Evolutionary conservation across 2,888 invertebrate species (phyloP), one percentile per base, ranked within the genome.

Genomic region (Mesorhabditis sp.): DNA sequence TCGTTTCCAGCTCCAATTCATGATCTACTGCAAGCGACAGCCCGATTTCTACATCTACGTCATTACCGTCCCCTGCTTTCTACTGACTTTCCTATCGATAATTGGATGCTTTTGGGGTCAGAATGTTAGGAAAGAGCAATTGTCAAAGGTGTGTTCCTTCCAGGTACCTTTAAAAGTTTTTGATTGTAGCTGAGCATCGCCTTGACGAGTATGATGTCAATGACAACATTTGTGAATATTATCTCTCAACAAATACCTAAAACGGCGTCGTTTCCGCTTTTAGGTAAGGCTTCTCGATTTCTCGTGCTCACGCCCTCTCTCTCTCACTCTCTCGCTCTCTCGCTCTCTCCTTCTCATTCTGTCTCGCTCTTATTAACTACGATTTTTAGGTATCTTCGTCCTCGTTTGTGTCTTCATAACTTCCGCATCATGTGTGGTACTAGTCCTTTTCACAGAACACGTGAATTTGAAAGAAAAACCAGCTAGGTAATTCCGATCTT

Each of bases 11-110:
- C 28, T 28, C 28, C 28, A 28, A 28, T 28, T 28, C 28, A 28
- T 28, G 28, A 28, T 28, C 28, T 28, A 28, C 28, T 28, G 28
- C 28, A 50, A 50, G n/a, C 58, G 58, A 50, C 10, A 50, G n/a
- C 58, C 58, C n/a, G n/a, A n/a, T 50, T 50, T 50, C 58, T 50
- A 50, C 58, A 50, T 50, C n/a, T 50, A 50, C n/a, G 58, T 50
- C 10, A 50, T 50, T n/a, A 50, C 58, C n/a, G 10, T 50, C 2
- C 58, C 58, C 10, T 50, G 58, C n/a, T 50, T 50, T 50, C 58
- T 50, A 50, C 58, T 50, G 10, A 50, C 58, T 50, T 50, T 50
- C n/a, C 58, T 50, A 10, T 50, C 58, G n/a, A 50, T 50, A 10
- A 50, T 50, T 50, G 58, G 58, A 10, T 50, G 58, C n/a, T 50